These are phyloP conservation scores for Coptodon rendalli DNA, from an alignment of 2,113 vertebrate genomes.

Conservation along the genomic window DNA sequence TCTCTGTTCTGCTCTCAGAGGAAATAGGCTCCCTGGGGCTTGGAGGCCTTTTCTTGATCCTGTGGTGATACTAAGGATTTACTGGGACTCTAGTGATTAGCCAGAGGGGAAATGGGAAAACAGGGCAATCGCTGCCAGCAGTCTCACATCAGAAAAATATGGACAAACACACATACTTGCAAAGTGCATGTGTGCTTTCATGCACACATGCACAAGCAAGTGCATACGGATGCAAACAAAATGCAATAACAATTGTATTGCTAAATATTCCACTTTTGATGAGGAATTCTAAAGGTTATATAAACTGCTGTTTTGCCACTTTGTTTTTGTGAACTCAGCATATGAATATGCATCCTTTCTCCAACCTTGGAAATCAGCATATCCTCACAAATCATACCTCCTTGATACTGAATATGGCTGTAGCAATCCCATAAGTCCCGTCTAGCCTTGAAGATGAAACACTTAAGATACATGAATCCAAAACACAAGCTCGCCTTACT, in stretches of 20 bases:
- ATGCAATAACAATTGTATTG: constrained; percentile 10
- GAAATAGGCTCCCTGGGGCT: constrained; percentile 62
- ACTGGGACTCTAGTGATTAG: constrained; percentile 70
- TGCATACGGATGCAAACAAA: background rate
- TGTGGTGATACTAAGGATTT: constrained; percentile 66
- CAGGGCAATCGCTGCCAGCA: constrained; percentile 58
- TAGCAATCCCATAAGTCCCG: constrained; percentile 25
- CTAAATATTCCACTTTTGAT: background rate
- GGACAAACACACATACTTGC: constrained; percentile 6
- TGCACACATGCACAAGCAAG: background rate
- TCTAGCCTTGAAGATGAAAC: constrained; percentile 54
- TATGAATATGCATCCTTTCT: constrained; percentile 56
- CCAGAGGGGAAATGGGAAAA: constrained; percentile 68
- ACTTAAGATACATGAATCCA: constrained; percentile 5
- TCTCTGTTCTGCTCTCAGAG: constrained; percentile 60
- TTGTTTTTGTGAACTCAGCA: constrained; percentile 48
- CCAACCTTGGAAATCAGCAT: constrained; percentile 59
- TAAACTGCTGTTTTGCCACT: constrained; percentile 44
- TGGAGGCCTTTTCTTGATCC: constrained; percentile 63
- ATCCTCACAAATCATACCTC: constrained; percentile 31
- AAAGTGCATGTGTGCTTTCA: background rate
- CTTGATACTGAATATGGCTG: constrained; percentile 40
- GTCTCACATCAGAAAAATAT: constrained; percentile 51
- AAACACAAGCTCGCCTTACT: background rate
- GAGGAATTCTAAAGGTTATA: constrained; percentile 27